Evolutionary conservation across 2,113 vertebrate species (phyloP), one percentile per base, ranked within the genome.

Genomic region (Neolamprologus ventralis): DNA sequence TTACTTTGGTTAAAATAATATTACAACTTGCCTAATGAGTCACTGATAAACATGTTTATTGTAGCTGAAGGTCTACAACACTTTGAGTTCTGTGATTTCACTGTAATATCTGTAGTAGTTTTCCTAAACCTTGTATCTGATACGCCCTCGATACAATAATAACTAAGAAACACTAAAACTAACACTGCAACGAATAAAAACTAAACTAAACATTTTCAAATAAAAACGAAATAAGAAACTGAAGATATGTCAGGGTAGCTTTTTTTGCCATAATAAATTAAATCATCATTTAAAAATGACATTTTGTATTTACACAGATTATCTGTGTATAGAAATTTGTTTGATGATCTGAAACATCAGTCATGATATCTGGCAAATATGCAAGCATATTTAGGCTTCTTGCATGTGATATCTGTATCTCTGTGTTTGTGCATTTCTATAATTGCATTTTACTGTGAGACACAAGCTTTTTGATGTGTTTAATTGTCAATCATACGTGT

Each of bases 111-210:
- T 35, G 58, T 19, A 4, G 58, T 35, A 19, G 31, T 63, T 19
- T 63, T 63, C 58, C 16, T 11, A 35, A 35, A n/a, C 0, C 31
- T 63, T 35, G 31, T 63, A 19, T 63, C 58, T 63, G 31, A 63
- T 63, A 19, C 1, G 17, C 31, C 31, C 6, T 11, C 4, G 4
- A 63, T 33, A 2, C 17, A 63, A 35, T 19, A 35, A 35, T 63
- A 63, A 63, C 31, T n/a, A 35, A 1, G 1, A 19, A 63, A 63
- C 16, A 19, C 17, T 63, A 35, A 63, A 35, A 0, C 2, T 19
- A 35, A 35, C 28, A 19, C 16, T 19, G 28, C 2, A 63, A 33
- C 4, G 4, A 35, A 63, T 63, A 63, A 33, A 63, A 7, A 63
- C 16, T 33, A 58, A 31, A 58, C 26, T 0, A 33, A 33, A 63